phyloP scores from a whole-genome alignment of 2,888 invertebrate species.

The Sceliomorpha sp. region DNA sequence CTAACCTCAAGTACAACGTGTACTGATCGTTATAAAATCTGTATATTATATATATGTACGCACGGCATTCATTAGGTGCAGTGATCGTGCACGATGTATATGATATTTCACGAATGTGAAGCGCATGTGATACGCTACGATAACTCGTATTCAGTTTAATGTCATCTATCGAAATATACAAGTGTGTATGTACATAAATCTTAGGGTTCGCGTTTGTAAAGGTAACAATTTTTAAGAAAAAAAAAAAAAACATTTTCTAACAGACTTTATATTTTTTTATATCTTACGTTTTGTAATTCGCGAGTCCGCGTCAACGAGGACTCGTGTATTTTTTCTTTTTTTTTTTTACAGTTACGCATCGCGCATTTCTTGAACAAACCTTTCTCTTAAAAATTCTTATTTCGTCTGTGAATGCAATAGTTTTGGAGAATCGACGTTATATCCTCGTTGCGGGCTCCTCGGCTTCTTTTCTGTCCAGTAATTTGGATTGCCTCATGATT shows the following conservation, averaged over 20 bases:
- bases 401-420: too few relatives aligned
- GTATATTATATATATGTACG: slow-evolving; percentile 23
- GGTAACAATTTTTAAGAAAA: slow-evolving; percentile 21
- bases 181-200: slow-evolving; percentile 34
- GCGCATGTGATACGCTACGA: slow-evolving; percentile 54
- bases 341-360: too few relatives aligned
- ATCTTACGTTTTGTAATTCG: too few relatives aligned
- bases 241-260: slow-evolving; percentile 7
- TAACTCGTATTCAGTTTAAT: slow-evolving; percentile 42
- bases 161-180: slow-evolving; percentile 16
- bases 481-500: too few relatives aligned
- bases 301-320: too few relatives aligned
- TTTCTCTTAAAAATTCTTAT: too few relatives aligned
- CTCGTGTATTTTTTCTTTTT: too few relatives aligned
- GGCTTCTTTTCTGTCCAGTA: too few relatives aligned
- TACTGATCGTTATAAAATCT: slow-evolving; percentile 19
- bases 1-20: slow-evolving; percentile 11
- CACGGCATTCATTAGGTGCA: slow-evolving; percentile 34
- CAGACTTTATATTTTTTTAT: too few relatives aligned
- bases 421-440: too few relatives aligned
- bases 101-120: slow-evolving; percentile 48
- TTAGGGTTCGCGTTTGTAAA: slow-evolving; percentile 28
- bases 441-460: too few relatives aligned
- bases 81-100: slow-evolving; percentile 21
- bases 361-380: too few relatives aligned